Evolutionary conservation across 2,888 invertebrate species (phyloP), one percentile per base, ranked within the genome.

Genomic region (Ichneumoninae sp.): DNA sequence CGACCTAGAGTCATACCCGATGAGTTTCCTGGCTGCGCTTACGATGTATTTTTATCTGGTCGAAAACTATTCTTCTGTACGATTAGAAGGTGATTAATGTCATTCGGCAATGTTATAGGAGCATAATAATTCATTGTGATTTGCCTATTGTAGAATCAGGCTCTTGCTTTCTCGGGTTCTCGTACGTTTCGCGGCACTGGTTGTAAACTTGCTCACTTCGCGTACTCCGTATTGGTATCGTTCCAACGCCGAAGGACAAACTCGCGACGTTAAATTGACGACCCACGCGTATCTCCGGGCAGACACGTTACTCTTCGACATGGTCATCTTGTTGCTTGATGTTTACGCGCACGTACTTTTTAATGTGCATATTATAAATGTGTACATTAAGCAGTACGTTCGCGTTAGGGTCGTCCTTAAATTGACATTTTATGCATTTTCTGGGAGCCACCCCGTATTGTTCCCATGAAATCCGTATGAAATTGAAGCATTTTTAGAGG

Each of bases 211-310:
- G 4, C 40, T n/a, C 5, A 63, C 30, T 47, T 74, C 74, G 52
- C 44, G 44, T 65, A 60, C 69, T 69, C 19, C 69, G 74, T 57
- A 84, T 76, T 68, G 73, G 68, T 73, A 63, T 73, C 80, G 30
- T 76, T 44, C 36, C 60, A 52, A 60, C 66, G 47, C 57, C 70
- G 78, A 81, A 82, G 82, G 81, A 81, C 81, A 78, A 81, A 84
- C 74, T 77, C 10, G 82, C 57, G 66, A 75, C 70, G 57, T 57
- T 60, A 75, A 84, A 81, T 82, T 85, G 44, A 19, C 85, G 13
- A 40, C 85, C 85, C 80, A 81, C 83, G 81, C 85, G 57, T 57
- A 74, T 83, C 52, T 54, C 70, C 71, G 50, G 68, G 73, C 30
- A 57, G 57, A n/a, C 63, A 50, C 84, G 71, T 76, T 75, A 26